Base-by-base conservation (phyloP, 2,113 vertebrate genomes). In the Polypterus bichir region DNA sequence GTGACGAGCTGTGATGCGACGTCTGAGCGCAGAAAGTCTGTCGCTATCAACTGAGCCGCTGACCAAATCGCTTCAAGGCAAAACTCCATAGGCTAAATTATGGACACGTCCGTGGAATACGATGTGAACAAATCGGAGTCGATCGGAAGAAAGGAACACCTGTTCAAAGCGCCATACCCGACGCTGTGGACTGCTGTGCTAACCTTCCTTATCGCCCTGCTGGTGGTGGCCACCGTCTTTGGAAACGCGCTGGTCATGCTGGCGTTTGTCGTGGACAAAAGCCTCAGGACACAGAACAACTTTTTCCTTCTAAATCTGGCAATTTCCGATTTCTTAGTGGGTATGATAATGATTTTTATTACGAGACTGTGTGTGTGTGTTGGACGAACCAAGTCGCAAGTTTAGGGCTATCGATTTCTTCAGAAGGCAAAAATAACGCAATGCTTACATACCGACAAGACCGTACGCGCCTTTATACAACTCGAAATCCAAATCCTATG, bases 291-390 rank as follows among this genome's bases (percentile, higher is more conserved):
- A n/a, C 83, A 83, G 68, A 87, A 83, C 76, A 87, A 86, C 68
- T 87, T 80, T 77, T 84, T 85, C 67, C 79, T 85, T n/a, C 83
- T 87, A 71, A 88, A 88, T 70, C 73, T 88, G 64, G 83, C 83
- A 69, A 78, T 86, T 71, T 86, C 85, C 61, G 85, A 88, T 74
- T 87, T 88, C 66, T 76, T 83, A 74, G 85, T 88, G 79, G 85
- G 83, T 85, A 51, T 7, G 49, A 51, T 51, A 51, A 27, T 27
- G 27, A 27, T 27, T 27, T 27, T 27, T 27, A 27, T 27, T 27
- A 27, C 27, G 27, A 27, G 27, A 27, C 27, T 27, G 27, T 27
- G 27, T 27, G 27, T 27, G 27, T 27, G 27, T 27, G 27, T 27
- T 27, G 27, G 27, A 27, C 27, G 27, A 27, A 27, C 27, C 27